Evolutionary conservation across 2,113 vertebrate genomes (phyloP), one percentile per base, ranked within the genome.

Genomic region (Ophthalmotilapia sp.): DNA sequence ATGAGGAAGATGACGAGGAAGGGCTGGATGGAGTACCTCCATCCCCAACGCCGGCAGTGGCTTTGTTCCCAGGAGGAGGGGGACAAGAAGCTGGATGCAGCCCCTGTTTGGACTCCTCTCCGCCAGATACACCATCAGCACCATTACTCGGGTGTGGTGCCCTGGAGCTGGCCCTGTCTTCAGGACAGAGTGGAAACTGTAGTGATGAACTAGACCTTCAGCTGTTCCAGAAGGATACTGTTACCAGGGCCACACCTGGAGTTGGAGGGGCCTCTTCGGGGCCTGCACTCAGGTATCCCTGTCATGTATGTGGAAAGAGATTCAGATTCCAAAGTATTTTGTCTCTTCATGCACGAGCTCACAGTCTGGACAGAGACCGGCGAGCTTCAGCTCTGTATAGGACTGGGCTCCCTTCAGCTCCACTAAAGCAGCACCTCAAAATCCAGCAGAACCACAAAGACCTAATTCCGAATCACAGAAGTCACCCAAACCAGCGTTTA

Each of bases 271-370:
- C 62, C 56, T 83, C 92, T 4, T 90, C 95, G 0, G 96, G 96
- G 42, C 93, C 96, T 31, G 89, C 94, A 54, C 90, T 97, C 68
- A 94, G 95, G 83, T 98, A 97, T 88, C 97, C 97, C 2, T 98
- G 98, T 84, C 96, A 96, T 5, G 97, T 98, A 6, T 98, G 98
- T 12, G 98, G 98, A 51, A 98, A 98, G 94, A 96, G 97, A 86
- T 98, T 98, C 91, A 93, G 98, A 83, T 98, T 98, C 95, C 98
- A 98, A 95, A 98, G 98, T 86, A 98, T 98, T 91, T 92, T 98
- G 90, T 98, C 98, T n/a, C 95, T 98, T 82, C 98, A 98, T 62
- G 97, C 97, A 29, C 96, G 98, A 82, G 97, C 97, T 45, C 98
- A 98, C 90, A 97, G 96, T 88, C 89, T 97, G 88, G 96, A 97